Conservation (phyloP, 2,113 vertebrate genomes). For the Elachura formosa region DNA sequence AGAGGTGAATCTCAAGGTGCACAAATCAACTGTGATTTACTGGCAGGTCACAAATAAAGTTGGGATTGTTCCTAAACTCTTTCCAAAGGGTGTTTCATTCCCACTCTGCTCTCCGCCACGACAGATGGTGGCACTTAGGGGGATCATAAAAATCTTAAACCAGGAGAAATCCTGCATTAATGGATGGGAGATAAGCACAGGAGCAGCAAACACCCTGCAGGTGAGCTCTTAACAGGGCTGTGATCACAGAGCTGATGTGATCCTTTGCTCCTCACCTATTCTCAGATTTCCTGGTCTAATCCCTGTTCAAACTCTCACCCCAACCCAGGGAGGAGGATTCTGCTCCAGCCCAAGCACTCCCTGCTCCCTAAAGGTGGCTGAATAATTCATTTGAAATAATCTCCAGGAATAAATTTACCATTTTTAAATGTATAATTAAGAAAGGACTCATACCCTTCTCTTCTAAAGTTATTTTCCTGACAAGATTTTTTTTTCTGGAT, state of each 20-base stretch:
- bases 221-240: fast-evolving
- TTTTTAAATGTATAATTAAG: conserved; percentile 35
- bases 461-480: background rate
- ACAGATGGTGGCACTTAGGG: background rate
- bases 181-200: fast-evolving
- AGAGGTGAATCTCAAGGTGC: background rate
- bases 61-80: background rate
- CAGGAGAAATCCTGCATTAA: background rate
- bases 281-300: background rate
- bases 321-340: background rate
- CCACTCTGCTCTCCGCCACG: background rate
- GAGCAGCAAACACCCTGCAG: background rate
- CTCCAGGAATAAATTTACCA: conserved; percentile 6
- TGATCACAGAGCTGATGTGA: background rate
- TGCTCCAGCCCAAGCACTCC: background rate
- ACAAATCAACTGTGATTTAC: background rate
- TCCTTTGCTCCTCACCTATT: background rate
- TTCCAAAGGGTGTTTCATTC: background rate
- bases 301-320: background rate
- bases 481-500: background rate
- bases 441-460: background rate
- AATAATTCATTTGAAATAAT: conserved; percentile 8
- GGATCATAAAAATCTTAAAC: background rate
- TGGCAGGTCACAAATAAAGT: background rate
- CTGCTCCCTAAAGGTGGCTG: background rate